Percentiles rank a stretch among this genome's conserved stretches.
These are phyloP conservation scores for Anguilla marmorata DNA, from an alignment of 2,797 vertebrate genomes.

Conservation along the genomic window DNA sequence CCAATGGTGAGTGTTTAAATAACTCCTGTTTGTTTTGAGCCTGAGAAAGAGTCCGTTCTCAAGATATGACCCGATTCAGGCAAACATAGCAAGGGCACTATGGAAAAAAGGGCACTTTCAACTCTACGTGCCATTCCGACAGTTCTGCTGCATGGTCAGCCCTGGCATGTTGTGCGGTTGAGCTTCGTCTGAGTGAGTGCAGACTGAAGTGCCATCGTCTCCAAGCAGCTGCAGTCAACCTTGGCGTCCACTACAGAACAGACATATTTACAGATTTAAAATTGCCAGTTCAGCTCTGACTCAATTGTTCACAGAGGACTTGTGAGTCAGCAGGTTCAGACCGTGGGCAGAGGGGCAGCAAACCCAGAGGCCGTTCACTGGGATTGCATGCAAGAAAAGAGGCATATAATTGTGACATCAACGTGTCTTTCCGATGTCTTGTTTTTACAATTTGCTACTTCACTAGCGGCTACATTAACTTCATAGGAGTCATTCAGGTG, in stretches of 20 bases:
- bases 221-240: constrained; percentile 31
- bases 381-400: background rate
- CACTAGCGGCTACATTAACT: background rate
- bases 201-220: background rate
- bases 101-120: background rate
- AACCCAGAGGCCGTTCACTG: background rate
- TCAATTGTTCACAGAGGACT: constrained; percentile 42
- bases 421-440: background rate
- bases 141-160: background rate
- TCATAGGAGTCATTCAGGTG: background rate
- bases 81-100: constrained; percentile 9
- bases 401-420: background rate
- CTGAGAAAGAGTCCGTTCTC: constrained; percentile 15
- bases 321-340: constrained; percentile 46
- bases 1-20: constrained; percentile 22
- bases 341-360: background rate
- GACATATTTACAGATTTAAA: constrained; percentile 38
- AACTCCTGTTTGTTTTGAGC: constrained; percentile 11
- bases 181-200: background rate
- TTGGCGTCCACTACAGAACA: constrained; percentile 44
- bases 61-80: constrained; percentile 10
- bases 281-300: constrained; percentile 39
- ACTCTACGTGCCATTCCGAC: background rate
- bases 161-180: background rate
- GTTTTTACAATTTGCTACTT: background rate